Evolutionary conservation across 2,113 vertebrate genomes (phyloP).

Genomic region (Tor tambroides): DNA sequence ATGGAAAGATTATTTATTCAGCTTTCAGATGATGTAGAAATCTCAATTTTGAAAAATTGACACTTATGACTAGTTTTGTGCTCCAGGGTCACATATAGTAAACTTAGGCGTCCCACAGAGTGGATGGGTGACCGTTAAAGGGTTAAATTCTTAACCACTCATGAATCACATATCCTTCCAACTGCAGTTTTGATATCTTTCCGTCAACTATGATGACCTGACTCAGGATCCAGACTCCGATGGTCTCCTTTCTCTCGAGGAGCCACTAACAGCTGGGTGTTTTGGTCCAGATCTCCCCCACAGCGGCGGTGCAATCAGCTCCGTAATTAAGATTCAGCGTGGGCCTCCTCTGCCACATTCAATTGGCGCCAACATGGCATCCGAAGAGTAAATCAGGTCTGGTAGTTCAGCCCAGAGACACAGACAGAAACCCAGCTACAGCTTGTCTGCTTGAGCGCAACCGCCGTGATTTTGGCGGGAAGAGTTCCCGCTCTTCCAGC

Average conservation of each 20-base stretch:
- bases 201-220: background rate
- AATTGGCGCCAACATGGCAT: constrained; percentile 67
- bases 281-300: background rate
- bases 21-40: no score
- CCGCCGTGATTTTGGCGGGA: background rate
- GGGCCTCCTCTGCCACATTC: constrained; percentile 68
- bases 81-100: no score
- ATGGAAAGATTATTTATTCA: no score
- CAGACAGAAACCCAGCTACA: constrained; percentile 60
- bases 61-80: no score
- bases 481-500: background rate
- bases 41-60: no score
- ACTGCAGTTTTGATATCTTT: background rate
- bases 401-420: constrained; percentile 63
- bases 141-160: background rate
- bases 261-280: background rate
- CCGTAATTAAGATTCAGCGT: constrained; percentile 68
- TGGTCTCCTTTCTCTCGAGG: background rate
- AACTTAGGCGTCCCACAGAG: no score
- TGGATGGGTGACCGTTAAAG: no score
- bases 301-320: constrained; percentile 41
- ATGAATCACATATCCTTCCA: background rate
- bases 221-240: background rate
- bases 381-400: constrained; percentile 64
- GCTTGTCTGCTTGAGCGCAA: constrained; percentile 53